Evolutionary conservation across 2,888 invertebrate species (phyloP).

Genomic region (Microplitis manilae): DNA sequence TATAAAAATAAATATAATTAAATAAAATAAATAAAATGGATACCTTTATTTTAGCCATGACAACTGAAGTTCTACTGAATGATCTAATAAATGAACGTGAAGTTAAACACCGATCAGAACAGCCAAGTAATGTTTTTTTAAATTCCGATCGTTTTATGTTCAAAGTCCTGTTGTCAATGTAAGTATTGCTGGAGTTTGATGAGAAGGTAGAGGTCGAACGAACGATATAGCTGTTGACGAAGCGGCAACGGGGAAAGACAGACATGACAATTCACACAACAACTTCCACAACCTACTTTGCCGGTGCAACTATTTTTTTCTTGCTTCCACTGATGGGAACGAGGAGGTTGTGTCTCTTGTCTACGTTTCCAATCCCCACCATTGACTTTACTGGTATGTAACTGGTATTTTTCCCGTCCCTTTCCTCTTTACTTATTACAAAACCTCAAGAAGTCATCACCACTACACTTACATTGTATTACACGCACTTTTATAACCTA

Average conservation of each 20-base stretch:
- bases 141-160: conserved; percentile 35
- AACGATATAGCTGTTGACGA: conserved; percentile 56
- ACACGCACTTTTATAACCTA: not conserved
- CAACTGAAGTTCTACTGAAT: conserved; percentile 53
- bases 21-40: conserved; percentile 20
- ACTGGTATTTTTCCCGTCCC: not conserved
- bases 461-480: not conserved
- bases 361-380: conserved; percentile 13
- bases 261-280: conserved; percentile 55
- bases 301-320: conserved; percentile 44
- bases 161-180: conserved; percentile 47
- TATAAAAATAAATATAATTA: not conserved
- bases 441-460: conserved; percentile 12
- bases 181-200: not conserved
- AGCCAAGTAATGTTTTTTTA: conserved; percentile 23
- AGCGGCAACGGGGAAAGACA: conserved; percentile 56
- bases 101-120: conserved; percentile 31
- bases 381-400: not conserved
- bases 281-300: conserved; percentile 50
- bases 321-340: conserved; percentile 13
- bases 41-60: conserved; percentile 68
- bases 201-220: conserved; percentile 51
- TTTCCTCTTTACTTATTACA: not conserved
- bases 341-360: not conserved
- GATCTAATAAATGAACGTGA: conserved; percentile 45